phyloP scores from a whole-genome alignment of 2,797 vertebrate genomes.

The Ficedula albicollis region DNA sequence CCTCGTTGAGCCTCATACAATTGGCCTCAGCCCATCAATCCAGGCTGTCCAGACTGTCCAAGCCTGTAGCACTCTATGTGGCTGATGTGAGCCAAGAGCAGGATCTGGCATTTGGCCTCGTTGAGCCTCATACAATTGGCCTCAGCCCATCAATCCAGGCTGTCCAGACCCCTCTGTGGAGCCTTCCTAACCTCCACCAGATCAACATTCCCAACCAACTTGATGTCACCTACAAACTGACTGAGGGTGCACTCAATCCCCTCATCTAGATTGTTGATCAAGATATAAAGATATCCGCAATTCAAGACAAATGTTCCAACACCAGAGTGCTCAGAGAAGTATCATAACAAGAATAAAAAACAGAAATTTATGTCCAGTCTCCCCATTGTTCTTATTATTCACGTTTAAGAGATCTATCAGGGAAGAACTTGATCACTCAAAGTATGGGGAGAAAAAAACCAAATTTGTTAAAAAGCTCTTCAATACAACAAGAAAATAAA shows the following conservation, averaged over 20 bases:
- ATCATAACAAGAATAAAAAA: background rate
- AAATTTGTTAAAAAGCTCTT: background rate
- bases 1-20: background rate
- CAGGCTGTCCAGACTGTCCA: background rate
- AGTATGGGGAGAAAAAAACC: rapidly evolving
- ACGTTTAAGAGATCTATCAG: background rate
- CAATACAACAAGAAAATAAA: background rate
- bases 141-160: background rate
- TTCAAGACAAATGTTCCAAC: background rate
- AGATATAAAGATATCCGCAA: rapidly evolving
- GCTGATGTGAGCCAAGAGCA: background rate
- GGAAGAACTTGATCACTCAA: background rate
- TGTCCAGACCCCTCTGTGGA: background rate
- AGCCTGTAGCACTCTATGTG: background rate
- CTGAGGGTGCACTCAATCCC: background rate
- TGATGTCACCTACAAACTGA: background rate
- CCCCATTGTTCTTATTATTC: background rate
- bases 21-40: background rate
- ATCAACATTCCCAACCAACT: background rate
- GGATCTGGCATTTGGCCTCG: background rate
- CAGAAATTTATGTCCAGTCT: background rate
- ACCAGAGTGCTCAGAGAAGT: background rate
- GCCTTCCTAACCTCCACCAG: background rate
- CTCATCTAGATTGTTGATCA: background rate
- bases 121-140: background rate